A percentile compares a stretch with the other conserved stretches of the same genome.
Evolutionary conservation across 2,797 vertebrate species (phyloP).

Genomic region (Onychomys torridus): DNA sequence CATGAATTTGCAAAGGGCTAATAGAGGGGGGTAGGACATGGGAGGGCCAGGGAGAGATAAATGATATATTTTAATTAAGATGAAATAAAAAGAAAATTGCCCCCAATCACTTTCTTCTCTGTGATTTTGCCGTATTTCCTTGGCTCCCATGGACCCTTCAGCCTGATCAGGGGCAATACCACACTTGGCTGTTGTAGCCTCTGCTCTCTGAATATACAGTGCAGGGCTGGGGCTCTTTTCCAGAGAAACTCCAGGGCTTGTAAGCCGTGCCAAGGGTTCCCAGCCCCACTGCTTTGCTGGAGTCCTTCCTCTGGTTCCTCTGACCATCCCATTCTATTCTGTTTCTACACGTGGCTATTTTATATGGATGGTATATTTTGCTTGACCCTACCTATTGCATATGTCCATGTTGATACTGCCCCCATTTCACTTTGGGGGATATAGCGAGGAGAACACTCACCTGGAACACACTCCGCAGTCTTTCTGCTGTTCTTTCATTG

Average conservation of each 20-base stretch:
- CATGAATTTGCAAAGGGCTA: not conserved
- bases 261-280: not conserved
- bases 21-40: not conserved
- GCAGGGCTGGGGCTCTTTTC: not conserved
- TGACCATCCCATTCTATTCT: not conserved
- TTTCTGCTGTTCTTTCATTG: not conserved
- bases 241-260: not conserved
- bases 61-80: not conserved
- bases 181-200: no score
- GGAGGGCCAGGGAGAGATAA: not conserved
- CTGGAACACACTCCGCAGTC: not conserved
- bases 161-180: not conserved
- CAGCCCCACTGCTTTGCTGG: no score
- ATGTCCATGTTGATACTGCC: not conserved
- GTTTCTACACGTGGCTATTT: not conserved
- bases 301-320: not conserved
- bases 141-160: not conserved
- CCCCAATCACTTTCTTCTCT: not conserved
- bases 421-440: not conserved
- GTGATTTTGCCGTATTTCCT: not conserved
- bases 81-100: not conserved
- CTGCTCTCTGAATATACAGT: not conserved
- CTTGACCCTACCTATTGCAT: not conserved
- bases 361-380: not conserved
- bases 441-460: not conserved